Evolutionary conservation across 1,140 invertebrate genomes (phyloP), one percentile per base, ranked within the genome.

Genomic region (Asbolus verrucosus): DNA sequence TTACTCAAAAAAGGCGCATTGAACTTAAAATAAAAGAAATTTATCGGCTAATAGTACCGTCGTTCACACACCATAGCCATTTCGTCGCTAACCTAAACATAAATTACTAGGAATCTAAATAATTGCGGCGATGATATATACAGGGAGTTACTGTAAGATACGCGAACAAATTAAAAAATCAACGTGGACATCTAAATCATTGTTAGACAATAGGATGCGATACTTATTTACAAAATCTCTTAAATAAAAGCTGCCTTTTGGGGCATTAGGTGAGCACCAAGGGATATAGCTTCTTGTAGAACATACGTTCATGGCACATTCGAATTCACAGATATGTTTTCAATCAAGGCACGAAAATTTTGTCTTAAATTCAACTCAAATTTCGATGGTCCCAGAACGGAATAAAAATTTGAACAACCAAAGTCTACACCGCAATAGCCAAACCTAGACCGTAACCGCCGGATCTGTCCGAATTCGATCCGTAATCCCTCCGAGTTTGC

Each of bases 11-110:
- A 33, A 30, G 31, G 46, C 65, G 21, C 63, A 13, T 31, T 67
- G 39, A 67, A 46, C 65, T 66, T 19, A 73, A 72, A 74, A 70
- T 43, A 70, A 66, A 43, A 70, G 70, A 71, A 54, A 69, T 63
- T 65, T 79, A 80, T 79, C 79, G 78, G 79, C 79, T 78, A 80
- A 80, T 77, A 78, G 70, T 78, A 80, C 74, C 30, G 41, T n/a
- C n/a, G n/a, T 69, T 24, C 54, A 60, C 60, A 61, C 54, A 30
- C 14, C 19, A 8, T 8, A 14, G 19, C 19, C 50, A 21, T 11
- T 24, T 18, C 27, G n/a, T 1, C 14, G 4, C 9, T 6, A 43
- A 1, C 3, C 11, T 24, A 54, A 18, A 24, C 27, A 54, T 24
- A 54, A 24, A 54, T 18, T 27, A 14, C 39, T 43, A 43, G 4